These are phyloP conservation scores for Copidosoma aretas DNA, from an alignment of 2,888 invertebrate species.

Conservation along the genomic window DNA sequence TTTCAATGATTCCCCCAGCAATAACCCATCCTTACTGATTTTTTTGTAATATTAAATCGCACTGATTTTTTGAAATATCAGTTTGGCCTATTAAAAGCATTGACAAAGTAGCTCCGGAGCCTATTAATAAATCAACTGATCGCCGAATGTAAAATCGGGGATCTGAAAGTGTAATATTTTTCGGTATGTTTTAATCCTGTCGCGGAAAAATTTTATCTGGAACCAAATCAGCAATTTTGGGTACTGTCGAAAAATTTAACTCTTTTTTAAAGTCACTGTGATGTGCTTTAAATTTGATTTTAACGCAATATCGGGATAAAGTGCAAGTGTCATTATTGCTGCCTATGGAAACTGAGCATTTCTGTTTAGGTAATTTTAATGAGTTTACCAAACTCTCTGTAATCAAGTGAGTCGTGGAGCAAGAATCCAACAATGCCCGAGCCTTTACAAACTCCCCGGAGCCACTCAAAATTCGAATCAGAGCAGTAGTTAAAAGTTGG, in stretches of 20 bases:
- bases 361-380: background rate
- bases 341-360: too few species aligned
- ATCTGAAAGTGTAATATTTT: slow-evolving; percentile 26
- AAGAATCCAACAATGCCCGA: too few species aligned
- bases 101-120: slow-evolving; percentile 31
- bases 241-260: background rate
- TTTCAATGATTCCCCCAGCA: slow-evolving; percentile 7
- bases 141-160: slow-evolving; percentile 35
- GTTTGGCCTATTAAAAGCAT: slow-evolving; percentile 37
- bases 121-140: slow-evolving; percentile 34
- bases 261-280: background rate
- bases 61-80: slow-evolving; percentile 25
- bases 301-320: too few species aligned
- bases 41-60: slow-evolving; percentile 38
- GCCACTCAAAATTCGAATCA: too few species aligned
- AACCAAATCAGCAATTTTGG: background rate
- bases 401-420: background rate
- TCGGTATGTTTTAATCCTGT: background rate
- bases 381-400: background rate
- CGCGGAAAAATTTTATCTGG: background rate
- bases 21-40: slow-evolving; percentile 40
- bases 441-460: too few species aligned
- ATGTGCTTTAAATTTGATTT: background rate
- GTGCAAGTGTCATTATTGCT: background rate
- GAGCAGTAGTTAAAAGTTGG: too few species aligned